These are phyloP conservation scores for Onychomys torridus DNA, from an alignment of 2,797 vertebrate genomes.

Conservation along the genomic window DNA sequence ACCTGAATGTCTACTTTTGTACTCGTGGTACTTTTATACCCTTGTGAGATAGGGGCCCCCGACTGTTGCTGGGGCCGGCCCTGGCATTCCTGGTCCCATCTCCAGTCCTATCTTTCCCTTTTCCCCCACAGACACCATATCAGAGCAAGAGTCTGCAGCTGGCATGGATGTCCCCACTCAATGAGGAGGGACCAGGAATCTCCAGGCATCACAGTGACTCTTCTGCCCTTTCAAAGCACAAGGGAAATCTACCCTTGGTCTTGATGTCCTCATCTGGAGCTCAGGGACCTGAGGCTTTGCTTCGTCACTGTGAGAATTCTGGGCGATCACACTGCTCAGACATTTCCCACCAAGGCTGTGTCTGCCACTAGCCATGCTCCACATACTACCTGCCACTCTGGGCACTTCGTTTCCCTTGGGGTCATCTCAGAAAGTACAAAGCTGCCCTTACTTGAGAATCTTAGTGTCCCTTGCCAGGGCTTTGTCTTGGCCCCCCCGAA, in stretches of 20 bases:
- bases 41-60: not conserved
- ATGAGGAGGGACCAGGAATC: accelerated
- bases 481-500: not conserved
- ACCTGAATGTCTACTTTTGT: not conserved
- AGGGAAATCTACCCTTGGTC: accelerated
- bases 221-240: not conserved
- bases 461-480: no score
- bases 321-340: not conserved
- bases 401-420: not conserved
- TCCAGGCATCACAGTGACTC: not conserved
- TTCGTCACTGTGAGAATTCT: not conserved
- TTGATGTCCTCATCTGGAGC: not conserved
- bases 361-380: not conserved
- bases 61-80: not conserved
- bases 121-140: not conserved
- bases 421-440: not conserved
- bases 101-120: not conserved
- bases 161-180: not conserved
- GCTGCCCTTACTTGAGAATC: not conserved
- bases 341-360: not conserved
- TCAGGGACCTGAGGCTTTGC: not conserved
- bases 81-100: no score
- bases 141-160: not conserved
- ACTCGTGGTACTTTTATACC: not conserved
- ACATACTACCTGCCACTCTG: not conserved